Base-by-base conservation (phyloP, 1,140 invertebrate species). In the Zaprionus ghesquierei region DNA sequence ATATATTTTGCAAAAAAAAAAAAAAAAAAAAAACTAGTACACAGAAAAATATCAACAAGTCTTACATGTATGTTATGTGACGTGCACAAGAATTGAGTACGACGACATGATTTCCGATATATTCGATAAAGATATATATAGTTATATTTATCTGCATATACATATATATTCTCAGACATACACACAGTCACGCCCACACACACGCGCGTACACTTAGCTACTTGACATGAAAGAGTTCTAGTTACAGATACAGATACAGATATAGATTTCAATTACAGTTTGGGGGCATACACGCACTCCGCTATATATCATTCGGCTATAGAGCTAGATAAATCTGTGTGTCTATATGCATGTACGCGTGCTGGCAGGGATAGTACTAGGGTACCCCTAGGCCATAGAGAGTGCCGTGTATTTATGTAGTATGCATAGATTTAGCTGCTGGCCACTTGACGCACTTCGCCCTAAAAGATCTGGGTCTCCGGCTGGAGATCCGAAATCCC, bases 21-120 rank as follows among this genome's bases (percentile, higher is more conserved):
- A 63, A 69, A 66, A 70, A 80, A 80, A 75, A 85, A 79, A 80
- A 53, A 59, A 54, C 23, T 33, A 72, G 27, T 72, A 72, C 69
- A 75, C 60, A 69, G 65, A 81, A 86, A 78, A 81, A 75, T 86
- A 87, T 87, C 75, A 86, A 86, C 82, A 86, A 86, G 82, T 86
- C 82, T 86, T 86, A 86, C 59, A 60, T 70, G 54, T 86, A 86
- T 31, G 58, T 69, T 70, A 38, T n/a, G 35, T 38, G 35, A 38
- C 35, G 35, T 38, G 35, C 35, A 38, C 35, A 41, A 41, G 41
- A 46, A 22, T 44, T 44, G 41, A 44, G 41, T 44, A 44, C 41
- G 41, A 44, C 18, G 15, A 29, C 38, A 15, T 29, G 20, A 51
- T 38, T 29, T 53, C 4, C 6, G 20, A 56, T 29, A 41, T 60